Conservation (phyloP, 1,140 invertebrate species). For the Luehdorfia chinensis region DNA sequence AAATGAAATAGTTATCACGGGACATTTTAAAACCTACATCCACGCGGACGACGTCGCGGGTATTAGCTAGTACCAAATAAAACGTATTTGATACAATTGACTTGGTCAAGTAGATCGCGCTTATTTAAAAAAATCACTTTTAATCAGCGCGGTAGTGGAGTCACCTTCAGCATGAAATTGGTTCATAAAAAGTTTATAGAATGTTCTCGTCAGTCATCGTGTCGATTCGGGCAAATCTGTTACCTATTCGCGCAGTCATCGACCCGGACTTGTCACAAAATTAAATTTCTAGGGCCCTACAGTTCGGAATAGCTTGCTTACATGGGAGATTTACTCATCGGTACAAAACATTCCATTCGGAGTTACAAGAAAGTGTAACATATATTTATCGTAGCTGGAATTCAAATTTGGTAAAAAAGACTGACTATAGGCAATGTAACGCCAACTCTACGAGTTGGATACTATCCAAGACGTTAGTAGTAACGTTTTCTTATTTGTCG, state of each 20-base stretch:
- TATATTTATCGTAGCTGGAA: conserved; percentile 16
- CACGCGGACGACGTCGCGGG: too few species aligned
- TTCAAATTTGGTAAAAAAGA: conserved; percentile 22
- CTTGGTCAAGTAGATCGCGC: not conserved
- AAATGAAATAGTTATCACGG: too few species aligned
- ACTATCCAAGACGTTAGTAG: conserved; percentile 41
- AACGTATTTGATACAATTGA: not conserved
- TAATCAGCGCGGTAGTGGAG: conserved; percentile 2
- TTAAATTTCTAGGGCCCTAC: conserved; percentile 46
- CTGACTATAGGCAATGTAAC: conserved; percentile 20
- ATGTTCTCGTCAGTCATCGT: conserved; percentile 46
- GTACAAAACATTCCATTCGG: conserved; percentile 19
- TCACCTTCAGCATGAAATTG: conserved; percentile 28
- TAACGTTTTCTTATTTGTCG: conserved; percentile 46
- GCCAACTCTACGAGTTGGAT: conserved; percentile 34
- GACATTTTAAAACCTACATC: too few species aligned
- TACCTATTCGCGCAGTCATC: conserved; percentile 57
- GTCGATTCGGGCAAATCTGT: conserved; percentile 57
- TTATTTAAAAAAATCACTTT: conserved; percentile 2
- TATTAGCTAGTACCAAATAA: too few species aligned
- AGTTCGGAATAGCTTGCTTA: conserved; percentile 18
- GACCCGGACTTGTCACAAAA: conserved; percentile 68
- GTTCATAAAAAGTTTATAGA: conserved; percentile 40
- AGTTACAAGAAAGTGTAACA: conserved; percentile 14
- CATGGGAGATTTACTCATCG: conserved; percentile 25